phyloP scores from a whole-genome alignment of 2,113 vertebrate genomes.

The Clupea harengus region DNA sequence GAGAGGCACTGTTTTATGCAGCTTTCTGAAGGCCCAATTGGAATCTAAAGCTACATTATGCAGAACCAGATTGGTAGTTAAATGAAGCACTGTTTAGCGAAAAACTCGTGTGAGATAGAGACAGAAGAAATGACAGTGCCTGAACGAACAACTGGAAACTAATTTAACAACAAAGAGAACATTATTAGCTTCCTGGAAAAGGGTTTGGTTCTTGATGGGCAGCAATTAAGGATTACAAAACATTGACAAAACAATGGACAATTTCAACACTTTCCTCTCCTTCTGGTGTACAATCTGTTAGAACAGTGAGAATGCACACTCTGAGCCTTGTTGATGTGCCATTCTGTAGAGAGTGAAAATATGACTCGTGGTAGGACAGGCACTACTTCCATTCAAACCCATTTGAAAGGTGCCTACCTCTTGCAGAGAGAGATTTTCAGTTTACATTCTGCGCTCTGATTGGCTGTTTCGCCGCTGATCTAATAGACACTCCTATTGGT shows the following conservation, averaged over 20 bases:
- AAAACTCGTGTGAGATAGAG: neutral
- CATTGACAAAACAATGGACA: neutral
- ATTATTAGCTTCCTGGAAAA: neutral
- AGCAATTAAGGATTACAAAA: neutral
- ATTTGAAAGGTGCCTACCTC: neutral
- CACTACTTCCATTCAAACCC: neutral
- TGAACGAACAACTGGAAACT: neutral
- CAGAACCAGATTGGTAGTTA: neutral
- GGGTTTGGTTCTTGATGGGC: neutral
- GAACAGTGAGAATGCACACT: neutral
- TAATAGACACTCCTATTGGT: neutral
- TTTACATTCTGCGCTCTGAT: slow-evolving; percentile 34
- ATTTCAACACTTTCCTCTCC: neutral
- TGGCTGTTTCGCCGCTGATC: neutral
- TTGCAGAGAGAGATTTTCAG: neutral
- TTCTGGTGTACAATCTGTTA: neutral
- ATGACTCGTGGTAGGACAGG: neutral
- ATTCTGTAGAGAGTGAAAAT: neutral
- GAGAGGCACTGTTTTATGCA: neutral
- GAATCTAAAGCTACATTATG: neutral
- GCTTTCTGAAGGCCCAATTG: neutral
- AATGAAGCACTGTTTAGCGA: neutral
- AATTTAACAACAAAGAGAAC: neutral
- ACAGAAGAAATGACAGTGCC: neutral
- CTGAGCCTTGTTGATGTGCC: neutral